Percentiles rank a stretch among this genome's conserved stretches.
These are phyloP conservation scores for Lasioglossum calceatum DNA, from an alignment of 2,888 invertebrate species.

Conservation along the genomic window DNA sequence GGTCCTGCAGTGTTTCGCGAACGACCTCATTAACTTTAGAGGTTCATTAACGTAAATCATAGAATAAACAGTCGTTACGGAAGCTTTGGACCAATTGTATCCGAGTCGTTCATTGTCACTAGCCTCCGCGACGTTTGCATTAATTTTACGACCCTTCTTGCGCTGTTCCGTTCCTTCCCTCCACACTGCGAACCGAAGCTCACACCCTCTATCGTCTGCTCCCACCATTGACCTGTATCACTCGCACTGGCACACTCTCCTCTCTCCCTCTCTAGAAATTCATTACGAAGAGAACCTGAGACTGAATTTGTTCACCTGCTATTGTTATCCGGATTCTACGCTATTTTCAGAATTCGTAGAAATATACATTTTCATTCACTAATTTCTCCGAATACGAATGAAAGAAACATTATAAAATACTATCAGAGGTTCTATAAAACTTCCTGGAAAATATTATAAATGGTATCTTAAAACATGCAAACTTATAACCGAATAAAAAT, in stretches of 20 bases:
- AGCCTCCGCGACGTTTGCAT: slow-evolving; percentile 40
- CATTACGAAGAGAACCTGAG: neutral
- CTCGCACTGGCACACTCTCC: neutral
- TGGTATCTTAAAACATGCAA: neutral
- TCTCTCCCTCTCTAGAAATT: neutral
- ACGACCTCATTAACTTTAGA: slow-evolving; percentile 59
- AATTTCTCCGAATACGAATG: neutral
- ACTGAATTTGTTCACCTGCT: neutral
- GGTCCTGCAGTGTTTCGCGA: slow-evolving; percentile 22
- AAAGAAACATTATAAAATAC: neutral
- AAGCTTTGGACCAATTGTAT: slow-evolving; percentile 37
- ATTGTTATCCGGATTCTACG: neutral
- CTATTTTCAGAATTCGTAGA: neutral
- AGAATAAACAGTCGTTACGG: slow-evolving; percentile 50
- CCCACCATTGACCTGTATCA: slow-evolving; percentile 8
- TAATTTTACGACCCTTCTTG: slow-evolving; percentile 39
- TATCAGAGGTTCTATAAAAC: neutral
- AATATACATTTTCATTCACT: neutral
- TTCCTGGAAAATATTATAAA: neutral
- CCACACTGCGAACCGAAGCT: neutral
- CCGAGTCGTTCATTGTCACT: slow-evolving; percentile 36
- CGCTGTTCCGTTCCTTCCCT: slow-evolving; percentile 1
- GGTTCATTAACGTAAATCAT: slow-evolving; percentile 62
- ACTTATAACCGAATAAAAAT: neutral
- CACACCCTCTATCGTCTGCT: neutral